Conservation (phyloP, 2,797 vertebrate genomes). For the Taeniopygia guttata region DNA sequence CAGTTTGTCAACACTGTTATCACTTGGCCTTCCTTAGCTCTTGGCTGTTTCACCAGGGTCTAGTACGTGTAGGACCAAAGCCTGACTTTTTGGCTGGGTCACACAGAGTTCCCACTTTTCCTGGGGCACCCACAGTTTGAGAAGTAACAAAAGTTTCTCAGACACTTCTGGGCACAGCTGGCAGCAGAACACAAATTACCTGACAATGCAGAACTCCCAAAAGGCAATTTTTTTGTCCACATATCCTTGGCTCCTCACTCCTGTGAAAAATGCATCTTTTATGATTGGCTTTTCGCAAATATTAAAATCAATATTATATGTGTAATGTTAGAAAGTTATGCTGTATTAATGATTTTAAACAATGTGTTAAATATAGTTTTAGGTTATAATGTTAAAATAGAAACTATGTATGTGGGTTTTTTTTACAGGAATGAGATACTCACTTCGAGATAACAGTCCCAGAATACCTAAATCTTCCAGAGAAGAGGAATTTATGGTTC, state of each 20-base stretch:
- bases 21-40: background rate
- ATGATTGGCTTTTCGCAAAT: too few relatives aligned
- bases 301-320: too few relatives aligned
- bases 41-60: background rate
- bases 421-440: too few relatives aligned
- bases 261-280: too few relatives aligned
- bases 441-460: too few relatives aligned
- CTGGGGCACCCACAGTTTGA: background rate
- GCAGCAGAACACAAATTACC: background rate
- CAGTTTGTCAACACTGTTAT: background rate
- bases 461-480: too few relatives aligned
- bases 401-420: too few relatives aligned
- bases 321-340: too few relatives aligned
- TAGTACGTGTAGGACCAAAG: rapidly evolving
- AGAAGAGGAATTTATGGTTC: too few relatives aligned
- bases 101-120: background rate
- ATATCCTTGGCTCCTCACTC: background rate
- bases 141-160: background rate
- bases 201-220: background rate
- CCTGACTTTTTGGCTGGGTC: background rate
- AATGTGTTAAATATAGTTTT: too few relatives aligned
- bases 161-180: background rate
- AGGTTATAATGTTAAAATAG: too few relatives aligned
- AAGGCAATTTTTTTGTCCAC: background rate
- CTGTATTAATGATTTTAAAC: too few relatives aligned